phyloP scores from a whole-genome alignment of 2,888 invertebrate genomes.

The Lithosia quadra region DNA sequence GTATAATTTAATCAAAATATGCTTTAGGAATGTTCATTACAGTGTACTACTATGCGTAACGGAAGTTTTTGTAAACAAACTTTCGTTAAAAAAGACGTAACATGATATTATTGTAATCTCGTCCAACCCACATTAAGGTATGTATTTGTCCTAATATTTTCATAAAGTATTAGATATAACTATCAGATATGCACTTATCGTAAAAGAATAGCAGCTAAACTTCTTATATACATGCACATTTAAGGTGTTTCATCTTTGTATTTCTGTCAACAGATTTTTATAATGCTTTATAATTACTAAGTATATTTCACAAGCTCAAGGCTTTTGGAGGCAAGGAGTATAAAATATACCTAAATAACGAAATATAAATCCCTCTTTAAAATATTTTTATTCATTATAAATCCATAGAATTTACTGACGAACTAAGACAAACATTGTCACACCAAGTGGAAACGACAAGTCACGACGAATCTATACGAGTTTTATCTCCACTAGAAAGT shows the following conservation, averaged over 20 bases:
- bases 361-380: not conserved
- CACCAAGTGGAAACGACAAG: slow-evolving; percentile 39
- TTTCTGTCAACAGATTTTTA: not conserved
- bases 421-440: slow-evolving; percentile 46
- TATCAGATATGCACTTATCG: too few relatives aligned
- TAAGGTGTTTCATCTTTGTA: not conserved
- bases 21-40: not conserved
- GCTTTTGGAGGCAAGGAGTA: too few relatives aligned
- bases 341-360: too few relatives aligned
- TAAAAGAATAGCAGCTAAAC: not conserved
- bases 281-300: too few relatives aligned
- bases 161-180: too few relatives aligned
- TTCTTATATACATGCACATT: not conserved
- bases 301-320: too few relatives aligned
- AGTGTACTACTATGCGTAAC: not conserved
- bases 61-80: not conserved
- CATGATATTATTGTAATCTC: not conserved
- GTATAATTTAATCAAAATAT: not conserved
- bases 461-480: slow-evolving; percentile 41
- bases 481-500: slow-evolving; percentile 51
- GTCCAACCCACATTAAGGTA: not conserved
- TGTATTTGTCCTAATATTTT: not conserved
- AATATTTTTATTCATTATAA: not conserved
- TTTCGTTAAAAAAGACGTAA: not conserved
- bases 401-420: slow-evolving; percentile 31